phyloP scores from a whole-genome alignment of 2,888 invertebrate genomes.

The Piscicola geometra region DNA sequence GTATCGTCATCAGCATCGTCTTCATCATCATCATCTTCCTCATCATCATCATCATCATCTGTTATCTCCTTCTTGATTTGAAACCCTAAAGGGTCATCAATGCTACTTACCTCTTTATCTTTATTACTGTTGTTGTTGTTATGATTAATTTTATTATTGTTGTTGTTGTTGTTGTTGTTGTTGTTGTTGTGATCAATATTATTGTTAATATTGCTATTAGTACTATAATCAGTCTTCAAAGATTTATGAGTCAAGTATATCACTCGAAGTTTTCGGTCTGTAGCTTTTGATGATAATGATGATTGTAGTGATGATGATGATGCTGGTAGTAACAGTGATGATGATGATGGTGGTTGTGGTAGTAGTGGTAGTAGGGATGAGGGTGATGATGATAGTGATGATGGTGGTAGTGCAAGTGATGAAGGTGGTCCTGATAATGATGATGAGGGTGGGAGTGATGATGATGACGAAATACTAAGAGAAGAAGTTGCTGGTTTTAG shows the following conservation, averaged over 20 bases:
- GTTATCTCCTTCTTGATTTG: not conserved
- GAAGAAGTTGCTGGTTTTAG: not conserved
- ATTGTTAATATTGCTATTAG: too few relatives aligned
- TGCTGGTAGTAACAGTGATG: too few relatives aligned
- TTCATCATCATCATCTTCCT: not conserved
- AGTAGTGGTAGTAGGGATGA: not conserved
- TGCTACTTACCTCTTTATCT: not conserved
- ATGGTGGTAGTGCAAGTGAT: not conserved
- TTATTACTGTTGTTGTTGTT: constrained; percentile 11
- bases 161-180: too few relatives aligned
- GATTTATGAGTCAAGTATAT: not conserved
- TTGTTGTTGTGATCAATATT: too few relatives aligned
- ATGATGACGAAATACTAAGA: not conserved
- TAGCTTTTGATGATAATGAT: not conserved
- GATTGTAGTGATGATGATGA: too few relatives aligned
- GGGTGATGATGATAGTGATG: constrained; percentile 13
- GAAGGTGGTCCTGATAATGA: constrained; percentile 16
- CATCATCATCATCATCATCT: not conserved
- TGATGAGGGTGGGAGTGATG: not conserved
- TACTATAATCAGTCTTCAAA: not conserved
- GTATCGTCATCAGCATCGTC: not conserved
- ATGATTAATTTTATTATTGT: too few relatives aligned
- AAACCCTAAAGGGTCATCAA: not conserved
- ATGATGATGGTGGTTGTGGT: too few relatives aligned
- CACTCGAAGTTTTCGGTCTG: too few relatives aligned